phyloP scores from a whole-genome alignment of 2,113 vertebrate genomes.

The Trematomus loennbergii region DNA sequence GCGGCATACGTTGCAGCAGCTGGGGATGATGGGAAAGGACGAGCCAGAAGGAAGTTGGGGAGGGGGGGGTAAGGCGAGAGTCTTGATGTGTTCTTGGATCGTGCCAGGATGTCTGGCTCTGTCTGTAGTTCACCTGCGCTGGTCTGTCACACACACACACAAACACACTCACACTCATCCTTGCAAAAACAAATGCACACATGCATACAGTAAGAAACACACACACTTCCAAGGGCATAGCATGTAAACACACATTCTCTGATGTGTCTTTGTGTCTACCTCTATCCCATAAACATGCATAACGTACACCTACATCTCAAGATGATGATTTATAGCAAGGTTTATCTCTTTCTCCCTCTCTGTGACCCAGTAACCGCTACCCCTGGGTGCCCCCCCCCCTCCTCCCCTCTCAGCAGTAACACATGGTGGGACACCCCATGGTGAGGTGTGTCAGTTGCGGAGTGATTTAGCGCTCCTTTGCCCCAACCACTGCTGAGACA shows the following conservation, averaged over 20 bases:
- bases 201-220: constrained; percentile 17
- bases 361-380: constrained; percentile 66
- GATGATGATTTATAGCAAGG: constrained; percentile 68
- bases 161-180: constrained; percentile 22
- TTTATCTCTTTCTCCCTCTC: constrained; percentile 45
- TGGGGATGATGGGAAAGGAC: constrained; percentile 51
- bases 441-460: constrained; percentile 80
- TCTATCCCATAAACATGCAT: constrained; percentile 11
- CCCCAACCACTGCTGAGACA: constrained; percentile 80
- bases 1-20: constrained; percentile 16
- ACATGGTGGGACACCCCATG: constrained; percentile 83
- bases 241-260: constrained; percentile 23
- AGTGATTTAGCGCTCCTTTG: constrained; percentile 83
- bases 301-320: constrained; percentile 24
- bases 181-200: constrained; percentile 25
- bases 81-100: constrained; percentile 84
- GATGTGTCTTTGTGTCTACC: neutral
- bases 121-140: constrained; percentile 85
- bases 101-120: constrained; percentile 84
- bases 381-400: constrained; percentile 38
- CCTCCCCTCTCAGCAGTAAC: constrained; percentile 71
- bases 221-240: constrained; percentile 45
- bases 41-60: constrained; percentile 16
- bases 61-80: constrained; percentile 80
- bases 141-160: constrained; percentile 68